Evolutionary conservation across 2,113 vertebrate species (phyloP).

Genomic region (Phalacrocorax carbo): DNA sequence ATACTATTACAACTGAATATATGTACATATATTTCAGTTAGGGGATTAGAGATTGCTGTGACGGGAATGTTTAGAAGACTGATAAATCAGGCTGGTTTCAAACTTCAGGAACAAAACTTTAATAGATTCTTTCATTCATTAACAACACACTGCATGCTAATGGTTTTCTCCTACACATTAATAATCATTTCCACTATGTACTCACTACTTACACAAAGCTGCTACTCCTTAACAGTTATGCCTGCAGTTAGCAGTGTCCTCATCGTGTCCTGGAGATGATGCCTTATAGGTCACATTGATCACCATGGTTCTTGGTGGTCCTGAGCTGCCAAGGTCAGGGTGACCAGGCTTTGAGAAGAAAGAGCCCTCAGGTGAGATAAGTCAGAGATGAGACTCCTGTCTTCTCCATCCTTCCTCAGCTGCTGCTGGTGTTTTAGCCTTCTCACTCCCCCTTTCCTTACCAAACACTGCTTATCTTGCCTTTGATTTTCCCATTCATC

Average conservation of each 20-base stretch:
- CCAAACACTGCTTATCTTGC: neutral
- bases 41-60: neutral
- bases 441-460: neutral
- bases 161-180: neutral
- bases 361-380: neutral
- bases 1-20: neutral
- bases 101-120: neutral
- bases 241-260: neutral
- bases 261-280: neutral
- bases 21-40: neutral
- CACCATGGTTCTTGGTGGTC: neutral
- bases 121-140: neutral
- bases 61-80: neutral
- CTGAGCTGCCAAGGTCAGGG: neutral
- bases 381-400: neutral
- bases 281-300: rapidly evolving
- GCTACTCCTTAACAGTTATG: neutral
- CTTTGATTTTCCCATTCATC: neutral
- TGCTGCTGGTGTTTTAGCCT: neutral
- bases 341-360: neutral
- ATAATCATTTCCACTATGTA: neutral
- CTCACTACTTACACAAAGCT: neutral
- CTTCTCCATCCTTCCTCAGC: neutral
- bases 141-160: neutral
- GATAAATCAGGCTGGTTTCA: neutral